These are phyloP conservation scores for Diglossa cyanea DNA, from an alignment of 2,797 vertebrate species.

Conservation along the genomic window DNA sequence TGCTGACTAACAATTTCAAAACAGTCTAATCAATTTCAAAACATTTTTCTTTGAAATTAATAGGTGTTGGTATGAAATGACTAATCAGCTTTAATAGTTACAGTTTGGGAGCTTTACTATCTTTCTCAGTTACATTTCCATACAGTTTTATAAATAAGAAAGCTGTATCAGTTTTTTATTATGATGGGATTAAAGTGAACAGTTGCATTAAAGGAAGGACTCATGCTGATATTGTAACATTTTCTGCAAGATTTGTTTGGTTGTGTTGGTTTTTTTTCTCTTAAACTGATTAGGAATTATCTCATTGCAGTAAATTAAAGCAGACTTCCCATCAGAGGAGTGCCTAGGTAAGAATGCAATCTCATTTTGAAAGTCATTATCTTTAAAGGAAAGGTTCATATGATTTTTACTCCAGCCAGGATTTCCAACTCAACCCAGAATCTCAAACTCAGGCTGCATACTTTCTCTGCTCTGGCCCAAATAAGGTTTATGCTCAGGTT, in stretches of 20 bases:
- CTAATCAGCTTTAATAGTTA: neutral
- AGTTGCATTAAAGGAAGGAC: neutral
- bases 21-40: neutral
- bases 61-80: neutral
- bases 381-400: neutral
- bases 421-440: neutral
- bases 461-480: neutral
- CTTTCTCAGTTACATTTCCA: neutral
- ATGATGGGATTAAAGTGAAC: neutral
- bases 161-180: neutral
- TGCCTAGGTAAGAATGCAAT: neutral
- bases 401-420: neutral
- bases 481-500: neutral
- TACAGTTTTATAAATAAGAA: neutral
- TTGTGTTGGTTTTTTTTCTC: neutral
- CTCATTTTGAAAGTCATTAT: neutral
- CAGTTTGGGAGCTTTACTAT: neutral
- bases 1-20: constrained; percentile 1
- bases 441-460: neutral
- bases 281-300: neutral
- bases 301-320: neutral
- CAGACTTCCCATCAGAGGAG: neutral
- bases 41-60: neutral
- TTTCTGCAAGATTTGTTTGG: neutral
- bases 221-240: neutral